A percentile compares a stretch with the other conserved stretches of the same genome.
Evolutionary conservation across 2,888 invertebrate genomes (phyloP).

Genomic region (Dioctria linearis): DNA sequence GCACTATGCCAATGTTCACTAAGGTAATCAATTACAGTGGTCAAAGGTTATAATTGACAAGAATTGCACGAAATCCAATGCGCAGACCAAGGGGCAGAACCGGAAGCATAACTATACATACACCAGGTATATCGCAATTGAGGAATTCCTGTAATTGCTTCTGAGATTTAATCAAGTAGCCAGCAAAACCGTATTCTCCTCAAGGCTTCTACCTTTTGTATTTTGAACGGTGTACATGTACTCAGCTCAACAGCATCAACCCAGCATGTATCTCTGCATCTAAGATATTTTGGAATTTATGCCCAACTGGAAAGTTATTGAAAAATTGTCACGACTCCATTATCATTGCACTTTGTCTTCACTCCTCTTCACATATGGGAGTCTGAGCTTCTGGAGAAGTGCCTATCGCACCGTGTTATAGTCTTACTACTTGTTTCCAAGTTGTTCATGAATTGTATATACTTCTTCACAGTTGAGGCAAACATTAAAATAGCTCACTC

Average conservation of each 20-base stretch:
- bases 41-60: constrained; percentile 32
- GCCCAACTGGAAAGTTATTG: constrained; percentile 47
- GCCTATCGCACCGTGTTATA: constrained; percentile 9
- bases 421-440: neutral
- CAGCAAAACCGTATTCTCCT: neutral
- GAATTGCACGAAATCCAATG: constrained; percentile 24
- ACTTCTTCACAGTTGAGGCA: constrained; percentile 11
- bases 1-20: constrained; percentile 23
- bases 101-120: constrained; percentile 7
- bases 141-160: constrained; percentile 34
- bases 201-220: constrained; percentile 9
- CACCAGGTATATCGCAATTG: constrained; percentile 10
- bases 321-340: constrained; percentile 55
- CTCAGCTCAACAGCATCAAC: constrained; percentile 3
- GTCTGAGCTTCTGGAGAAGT: neutral
- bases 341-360: constrained; percentile 4
- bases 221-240: constrained; percentile 10
- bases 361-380: constrained; percentile 40
- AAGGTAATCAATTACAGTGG: constrained; percentile 18
- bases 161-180: constrained; percentile 15
- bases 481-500: constrained; percentile 4
- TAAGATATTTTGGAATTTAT: constrained; percentile 49
- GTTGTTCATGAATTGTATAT: neutral
- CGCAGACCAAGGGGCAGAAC: constrained; percentile 6
- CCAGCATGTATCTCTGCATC: constrained; percentile 14